phyloP scores from a whole-genome alignment of 2,113 vertebrate genomes.

The Galbula dea region DNA sequence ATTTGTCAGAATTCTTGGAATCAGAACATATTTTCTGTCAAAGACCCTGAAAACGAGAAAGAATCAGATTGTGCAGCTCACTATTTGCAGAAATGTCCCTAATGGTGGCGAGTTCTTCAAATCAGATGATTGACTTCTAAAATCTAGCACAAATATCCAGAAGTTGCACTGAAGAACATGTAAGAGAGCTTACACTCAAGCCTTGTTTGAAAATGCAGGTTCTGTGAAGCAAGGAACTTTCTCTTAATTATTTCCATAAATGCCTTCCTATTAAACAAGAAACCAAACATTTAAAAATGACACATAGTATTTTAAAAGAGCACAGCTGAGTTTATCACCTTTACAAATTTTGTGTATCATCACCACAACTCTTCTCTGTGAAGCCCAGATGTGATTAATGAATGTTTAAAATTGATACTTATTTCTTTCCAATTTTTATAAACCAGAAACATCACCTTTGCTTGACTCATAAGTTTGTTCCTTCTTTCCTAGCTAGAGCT shows the following conservation, averaged over 20 bases:
- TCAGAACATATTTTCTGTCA: neutral
- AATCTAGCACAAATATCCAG: neutral
- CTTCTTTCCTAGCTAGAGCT: neutral
- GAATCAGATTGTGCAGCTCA: neutral
- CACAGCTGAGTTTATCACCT: neutral
- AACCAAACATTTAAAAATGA: neutral
- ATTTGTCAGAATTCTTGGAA: slow-evolving; percentile 27
- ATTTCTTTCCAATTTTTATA: neutral
- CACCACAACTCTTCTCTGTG: neutral
- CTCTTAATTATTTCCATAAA: neutral
- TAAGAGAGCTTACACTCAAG: neutral
- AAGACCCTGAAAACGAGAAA: neutral
- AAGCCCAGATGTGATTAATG: neutral
- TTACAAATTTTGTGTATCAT: neutral
- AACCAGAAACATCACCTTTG: neutral
- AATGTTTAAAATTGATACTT: neutral
- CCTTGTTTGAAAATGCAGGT: neutral
- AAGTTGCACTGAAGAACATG: neutral
- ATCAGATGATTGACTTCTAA: neutral
- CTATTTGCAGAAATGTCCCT: neutral
- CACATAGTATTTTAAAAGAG: accelerated
- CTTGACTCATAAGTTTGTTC: neutral
- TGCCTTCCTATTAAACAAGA: neutral
- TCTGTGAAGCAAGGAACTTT: neutral
- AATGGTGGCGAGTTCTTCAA: neutral